Base-by-base conservation (phyloP, 1,140 invertebrate genomes). In the Caenorhabditis tropicalis region DNA sequence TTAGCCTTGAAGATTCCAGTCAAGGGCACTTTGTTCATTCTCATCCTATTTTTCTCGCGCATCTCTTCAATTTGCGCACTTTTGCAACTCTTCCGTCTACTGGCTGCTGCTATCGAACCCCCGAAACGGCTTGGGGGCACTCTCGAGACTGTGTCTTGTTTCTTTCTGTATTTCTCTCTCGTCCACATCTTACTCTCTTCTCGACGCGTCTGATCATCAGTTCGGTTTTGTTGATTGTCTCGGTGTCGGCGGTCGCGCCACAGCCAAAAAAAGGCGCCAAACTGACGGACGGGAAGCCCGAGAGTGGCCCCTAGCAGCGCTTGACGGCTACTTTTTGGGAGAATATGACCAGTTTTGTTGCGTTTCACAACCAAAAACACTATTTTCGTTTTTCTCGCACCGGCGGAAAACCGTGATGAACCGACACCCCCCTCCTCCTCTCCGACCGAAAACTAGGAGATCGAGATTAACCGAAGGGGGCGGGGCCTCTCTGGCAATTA, bases 1-100 rank as follows among this genome's bases (percentile, higher is more conserved):
- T 74, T 74, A 74, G 65, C 65, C 65, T 74, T 74, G 65, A 74
- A 74, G 65, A 74, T 74, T 74, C 65, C 65, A 74, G 65, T 74
- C 65, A 74, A 74, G 65, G 65, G 65, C 65, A 74, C 65, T 74
- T 74, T 74, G 65, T 74, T 74, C 33, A 74, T 74, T 74, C 65
- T 74, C 65, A 43, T 74, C 65, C 65, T 74, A 43, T 74, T 74
- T 74, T 74, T 74, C 65, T 74, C 65, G 65, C 65, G 65, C 36
- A 74, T 74, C 65, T 74, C 65, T 74, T 46, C 65, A 21, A 74
- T 46, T 74, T 74, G 65, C 65, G 65, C 65, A 74, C 65, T 74
- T 74, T 74, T 74, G 65, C 65, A 74, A 74, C 65, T 74, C 65
- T 74, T 74, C 36, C n/a, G n/a, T n/a, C n/a, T n/a, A n/a, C n/a